phyloP scores from a whole-genome alignment of 2,113 vertebrate genomes.

The Sylvietta virens region DNA sequence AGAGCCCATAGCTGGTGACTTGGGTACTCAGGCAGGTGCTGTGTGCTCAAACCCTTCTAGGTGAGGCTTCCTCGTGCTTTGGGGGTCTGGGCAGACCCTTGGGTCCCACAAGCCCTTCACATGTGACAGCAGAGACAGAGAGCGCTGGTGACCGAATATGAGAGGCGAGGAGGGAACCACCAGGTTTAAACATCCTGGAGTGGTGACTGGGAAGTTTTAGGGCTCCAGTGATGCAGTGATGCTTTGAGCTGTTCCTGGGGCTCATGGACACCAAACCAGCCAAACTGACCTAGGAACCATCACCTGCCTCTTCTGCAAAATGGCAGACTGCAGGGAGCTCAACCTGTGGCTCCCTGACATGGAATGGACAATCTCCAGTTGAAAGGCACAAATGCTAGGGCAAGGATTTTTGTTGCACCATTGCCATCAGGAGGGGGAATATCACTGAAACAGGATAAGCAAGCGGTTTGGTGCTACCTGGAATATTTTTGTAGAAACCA shows the following conservation, averaged over 20 bases:
- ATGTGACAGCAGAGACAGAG: not conserved
- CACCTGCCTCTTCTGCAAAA: not conserved
- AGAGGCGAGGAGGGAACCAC: not conserved
- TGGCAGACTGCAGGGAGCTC: accelerated
- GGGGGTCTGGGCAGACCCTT: not conserved
- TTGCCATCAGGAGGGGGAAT: not conserved
- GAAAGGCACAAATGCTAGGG: not conserved
- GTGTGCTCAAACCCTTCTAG: not conserved
- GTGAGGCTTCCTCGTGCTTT: not conserved
- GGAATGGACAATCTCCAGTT: accelerated
- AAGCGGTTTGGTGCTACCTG: not conserved
- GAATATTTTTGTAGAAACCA: constrained; percentile 41
- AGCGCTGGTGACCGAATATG: not conserved
- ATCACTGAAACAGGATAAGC: not conserved
- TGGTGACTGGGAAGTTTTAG: not conserved
- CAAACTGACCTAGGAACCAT: not conserved
- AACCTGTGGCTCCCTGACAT: accelerated
- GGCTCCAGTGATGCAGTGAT: not conserved
- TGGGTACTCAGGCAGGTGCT: not conserved
- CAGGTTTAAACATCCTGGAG: not conserved
- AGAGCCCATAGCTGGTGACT: not conserved
- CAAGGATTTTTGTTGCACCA: not conserved
- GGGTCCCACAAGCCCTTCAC: not conserved
- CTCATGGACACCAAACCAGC: accelerated
- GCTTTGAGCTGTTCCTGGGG: not conserved